Percentiles rank a stretch among this genome's conserved stretches.
These are phyloP conservation scores for Rhizomys pruinosus DNA, from an alignment of 2,113 vertebrate genomes.

Conservation along the genomic window DNA sequence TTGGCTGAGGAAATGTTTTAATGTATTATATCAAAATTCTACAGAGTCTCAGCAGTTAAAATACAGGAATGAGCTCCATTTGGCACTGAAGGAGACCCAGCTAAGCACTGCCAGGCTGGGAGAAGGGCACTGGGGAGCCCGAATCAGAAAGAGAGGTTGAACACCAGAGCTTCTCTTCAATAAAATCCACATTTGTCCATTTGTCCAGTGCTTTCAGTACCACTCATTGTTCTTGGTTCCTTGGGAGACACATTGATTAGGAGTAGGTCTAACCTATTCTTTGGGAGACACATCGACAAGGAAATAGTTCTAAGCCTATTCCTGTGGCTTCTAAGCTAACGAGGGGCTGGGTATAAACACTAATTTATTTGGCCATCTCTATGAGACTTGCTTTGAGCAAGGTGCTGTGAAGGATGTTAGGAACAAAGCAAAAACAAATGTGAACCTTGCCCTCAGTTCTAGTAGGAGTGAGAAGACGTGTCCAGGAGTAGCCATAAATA, in stretches of 20 bases:
- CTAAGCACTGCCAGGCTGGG: not conserved
- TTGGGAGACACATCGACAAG: not conserved
- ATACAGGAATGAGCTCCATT: not conserved
- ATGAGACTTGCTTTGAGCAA: not conserved
- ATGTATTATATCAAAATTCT: conserved; percentile 76
- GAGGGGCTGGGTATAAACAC: not conserved
- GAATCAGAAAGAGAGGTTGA: not conserved
- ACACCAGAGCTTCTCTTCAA: not conserved
- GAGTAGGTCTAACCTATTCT: not conserved
- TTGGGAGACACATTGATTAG: not conserved
- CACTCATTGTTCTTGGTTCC: not conserved
- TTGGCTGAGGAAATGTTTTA: conserved; percentile 80
- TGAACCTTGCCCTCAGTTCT: not conserved
- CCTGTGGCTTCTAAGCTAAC: not conserved
- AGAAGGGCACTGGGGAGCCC: not conserved
- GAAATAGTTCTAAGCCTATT: not conserved
- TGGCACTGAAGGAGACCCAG: not conserved
- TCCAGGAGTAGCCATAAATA: not conserved
- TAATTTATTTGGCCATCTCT: not conserved
- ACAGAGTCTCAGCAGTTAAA: conserved; percentile 46
- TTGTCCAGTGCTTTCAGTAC: not conserved
- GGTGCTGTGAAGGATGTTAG: too few relatives aligned
- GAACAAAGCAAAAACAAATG: not conserved
- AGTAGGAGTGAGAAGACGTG: not conserved
- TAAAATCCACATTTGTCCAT: not conserved